Percentiles rank a stretch among this genome's conserved stretches.
These are phyloP conservation scores for Crenuchus spilurus DNA, from an alignment of 2,797 vertebrate genomes.

Conservation along the genomic window DNA sequence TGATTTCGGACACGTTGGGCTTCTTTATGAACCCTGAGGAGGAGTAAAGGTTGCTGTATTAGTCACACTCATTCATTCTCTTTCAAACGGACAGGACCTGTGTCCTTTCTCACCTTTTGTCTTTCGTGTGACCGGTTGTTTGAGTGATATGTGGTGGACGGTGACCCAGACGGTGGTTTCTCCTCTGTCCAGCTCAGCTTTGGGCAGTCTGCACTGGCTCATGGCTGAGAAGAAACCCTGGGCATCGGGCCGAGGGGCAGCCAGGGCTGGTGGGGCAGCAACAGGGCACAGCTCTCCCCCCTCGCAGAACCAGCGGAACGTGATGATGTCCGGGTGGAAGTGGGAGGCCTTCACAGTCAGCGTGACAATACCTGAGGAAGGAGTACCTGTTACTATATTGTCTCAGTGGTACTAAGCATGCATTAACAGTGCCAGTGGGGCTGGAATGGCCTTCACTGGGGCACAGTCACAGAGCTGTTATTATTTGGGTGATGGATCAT, in stretches of 20 bases:
- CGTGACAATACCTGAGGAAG: constrained; percentile 69
- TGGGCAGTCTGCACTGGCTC: constrained; percentile 79
- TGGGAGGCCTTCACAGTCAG: constrained; percentile 71
- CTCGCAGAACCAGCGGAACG: constrained; percentile 84
- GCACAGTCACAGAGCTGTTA: no score
- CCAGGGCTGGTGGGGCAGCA: constrained; percentile 70
- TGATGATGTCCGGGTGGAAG: constrained; percentile 81
- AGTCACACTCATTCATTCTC: not conserved
- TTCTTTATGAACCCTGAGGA: constrained; percentile 75
- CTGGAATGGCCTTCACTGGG: no score
- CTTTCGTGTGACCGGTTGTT: constrained; percentile 73
- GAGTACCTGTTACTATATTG: not conserved
- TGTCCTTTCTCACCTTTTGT: constrained; percentile 69
- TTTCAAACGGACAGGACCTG: not conserved
- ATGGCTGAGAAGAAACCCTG: constrained; percentile 79
- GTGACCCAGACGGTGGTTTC: constrained; percentile 79
- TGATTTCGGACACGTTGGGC: constrained; percentile 72
- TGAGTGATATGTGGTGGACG: constrained; percentile 78
- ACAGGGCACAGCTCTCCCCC: constrained; percentile 80
- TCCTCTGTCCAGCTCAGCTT: constrained; percentile 73
- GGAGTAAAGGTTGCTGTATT: not conserved
- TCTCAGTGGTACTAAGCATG: no score
- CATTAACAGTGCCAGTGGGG: no score
- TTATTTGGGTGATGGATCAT: no score
- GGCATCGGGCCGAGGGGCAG: constrained; percentile 75